phyloP scores from a whole-genome alignment of 2,113 vertebrate genomes.

The Oceanites oceanicus region DNA sequence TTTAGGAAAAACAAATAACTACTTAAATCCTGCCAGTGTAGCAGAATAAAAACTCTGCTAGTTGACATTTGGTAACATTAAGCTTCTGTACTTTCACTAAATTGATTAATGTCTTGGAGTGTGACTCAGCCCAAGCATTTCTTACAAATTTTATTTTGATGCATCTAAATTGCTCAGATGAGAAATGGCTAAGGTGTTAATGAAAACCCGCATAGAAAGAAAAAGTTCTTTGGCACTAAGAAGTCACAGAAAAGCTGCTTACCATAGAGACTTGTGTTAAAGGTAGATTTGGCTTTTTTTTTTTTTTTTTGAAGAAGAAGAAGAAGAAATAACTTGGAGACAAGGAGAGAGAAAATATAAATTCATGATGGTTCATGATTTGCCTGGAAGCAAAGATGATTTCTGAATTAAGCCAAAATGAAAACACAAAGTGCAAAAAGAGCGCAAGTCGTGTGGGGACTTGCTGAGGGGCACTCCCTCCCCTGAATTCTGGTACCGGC shows the following conservation, averaged over 20 bases:
- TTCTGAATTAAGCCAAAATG: neutral
- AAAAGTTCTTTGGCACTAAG: neutral
- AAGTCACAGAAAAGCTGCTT: neutral
- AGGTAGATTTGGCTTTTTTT: neutral
- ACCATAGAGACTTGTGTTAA: neutral
- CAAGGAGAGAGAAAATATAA: neutral
- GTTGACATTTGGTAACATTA: neutral
- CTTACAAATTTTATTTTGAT: neutral
- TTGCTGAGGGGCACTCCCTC: neutral
- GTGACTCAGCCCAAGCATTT: neutral
- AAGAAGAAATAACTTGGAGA: neutral
- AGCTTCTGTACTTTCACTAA: neutral
- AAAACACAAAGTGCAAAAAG: neutral
- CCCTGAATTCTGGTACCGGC: neutral
- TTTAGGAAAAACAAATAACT: neutral
- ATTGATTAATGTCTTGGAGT: neutral
- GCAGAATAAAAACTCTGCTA: neutral
- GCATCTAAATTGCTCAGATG: neutral
- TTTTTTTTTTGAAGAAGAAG: neutral
- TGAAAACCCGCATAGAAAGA: neutral
- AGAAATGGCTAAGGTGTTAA: neutral
- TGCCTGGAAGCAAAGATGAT: neutral
- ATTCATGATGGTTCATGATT: neutral
- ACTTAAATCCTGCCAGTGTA: neutral
- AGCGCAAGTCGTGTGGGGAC: neutral